Conservation (phyloP, 2,888 invertebrate species). For the Helleia helle region DNA sequence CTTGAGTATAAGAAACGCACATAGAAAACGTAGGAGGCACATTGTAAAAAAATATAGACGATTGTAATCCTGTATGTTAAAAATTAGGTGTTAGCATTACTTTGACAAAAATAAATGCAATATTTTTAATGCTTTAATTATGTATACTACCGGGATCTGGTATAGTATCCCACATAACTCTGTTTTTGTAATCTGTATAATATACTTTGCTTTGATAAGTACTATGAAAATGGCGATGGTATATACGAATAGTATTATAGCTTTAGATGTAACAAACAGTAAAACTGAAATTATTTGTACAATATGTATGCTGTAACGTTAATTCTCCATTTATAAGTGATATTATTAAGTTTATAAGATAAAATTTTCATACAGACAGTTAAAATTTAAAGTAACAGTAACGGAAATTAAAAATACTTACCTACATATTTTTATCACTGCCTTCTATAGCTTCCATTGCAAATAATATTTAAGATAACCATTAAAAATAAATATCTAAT, state of each 20-base stretch:
- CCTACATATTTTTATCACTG: constrained; percentile 12
- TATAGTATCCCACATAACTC: constrained; percentile 2
- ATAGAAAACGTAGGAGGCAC: constrained; percentile 5
- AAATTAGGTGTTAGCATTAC: background rate
- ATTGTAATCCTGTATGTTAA: background rate
- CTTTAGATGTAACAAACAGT: constrained; percentile 2
- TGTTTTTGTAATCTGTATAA: constrained; percentile 6
- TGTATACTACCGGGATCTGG: constrained; percentile 6
- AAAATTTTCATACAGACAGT: constrained; percentile 18
- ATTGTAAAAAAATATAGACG: background rate
- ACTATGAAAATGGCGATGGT: background rate
- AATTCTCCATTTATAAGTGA: constrained; percentile 34
- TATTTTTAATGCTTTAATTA: constrained; percentile 13
- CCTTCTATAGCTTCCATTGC: constrained; percentile 10
- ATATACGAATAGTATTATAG: constrained; percentile 3
- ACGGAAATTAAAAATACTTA: too few species aligned
- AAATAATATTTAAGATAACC: background rate
- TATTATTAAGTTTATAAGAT: constrained; percentile 9
- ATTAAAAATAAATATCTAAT: background rate
- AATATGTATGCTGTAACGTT: constrained; percentile 19
- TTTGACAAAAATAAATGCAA: constrained; percentile 7
- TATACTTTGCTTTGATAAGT: constrained; percentile 6
- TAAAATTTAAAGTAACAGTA: background rate
- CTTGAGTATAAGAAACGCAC: background rate
- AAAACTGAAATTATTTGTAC: constrained; percentile 2